phyloP scores from a whole-genome alignment of 2,797 vertebrate genomes.

The Melanitta fusca region DNA sequence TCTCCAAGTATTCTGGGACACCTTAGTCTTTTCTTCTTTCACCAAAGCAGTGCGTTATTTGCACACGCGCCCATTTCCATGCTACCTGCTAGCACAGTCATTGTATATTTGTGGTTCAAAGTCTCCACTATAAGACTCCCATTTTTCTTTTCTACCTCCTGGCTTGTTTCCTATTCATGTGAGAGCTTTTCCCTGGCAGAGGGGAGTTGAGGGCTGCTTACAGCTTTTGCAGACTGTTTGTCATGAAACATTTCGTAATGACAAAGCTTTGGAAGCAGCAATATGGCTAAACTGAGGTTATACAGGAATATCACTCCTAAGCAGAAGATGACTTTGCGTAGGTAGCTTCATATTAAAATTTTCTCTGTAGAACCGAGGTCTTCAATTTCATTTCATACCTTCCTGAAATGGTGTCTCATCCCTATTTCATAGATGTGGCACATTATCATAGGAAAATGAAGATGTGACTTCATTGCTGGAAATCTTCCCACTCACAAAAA shows the following conservation, averaged over 20 bases:
- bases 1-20: neutral
- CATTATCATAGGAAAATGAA: neutral
- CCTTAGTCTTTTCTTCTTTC: neutral
- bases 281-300: neutral
- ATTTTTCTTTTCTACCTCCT: neutral
- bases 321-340: neutral
- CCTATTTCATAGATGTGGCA: neutral
- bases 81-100: neutral
- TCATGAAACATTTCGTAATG: neutral
- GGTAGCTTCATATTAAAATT: neutral
- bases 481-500: neutral
- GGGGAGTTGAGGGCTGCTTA: rapidly evolving
- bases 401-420: neutral
- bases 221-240: neutral
- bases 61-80: neutral
- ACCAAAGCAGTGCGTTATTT: neutral
- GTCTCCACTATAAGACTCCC: neutral
- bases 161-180: neutral
- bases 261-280: neutral
- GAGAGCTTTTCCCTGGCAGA: neutral
- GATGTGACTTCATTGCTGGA: neutral
- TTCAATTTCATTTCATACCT: neutral
- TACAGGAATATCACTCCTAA: neutral
- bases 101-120: neutral
- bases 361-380: neutral